Percentiles rank a stretch among this genome's conserved stretches.
phyloP scores from a whole-genome alignment of 2,797 vertebrate species.

The Petrocephalus schoutedeni region DNA sequence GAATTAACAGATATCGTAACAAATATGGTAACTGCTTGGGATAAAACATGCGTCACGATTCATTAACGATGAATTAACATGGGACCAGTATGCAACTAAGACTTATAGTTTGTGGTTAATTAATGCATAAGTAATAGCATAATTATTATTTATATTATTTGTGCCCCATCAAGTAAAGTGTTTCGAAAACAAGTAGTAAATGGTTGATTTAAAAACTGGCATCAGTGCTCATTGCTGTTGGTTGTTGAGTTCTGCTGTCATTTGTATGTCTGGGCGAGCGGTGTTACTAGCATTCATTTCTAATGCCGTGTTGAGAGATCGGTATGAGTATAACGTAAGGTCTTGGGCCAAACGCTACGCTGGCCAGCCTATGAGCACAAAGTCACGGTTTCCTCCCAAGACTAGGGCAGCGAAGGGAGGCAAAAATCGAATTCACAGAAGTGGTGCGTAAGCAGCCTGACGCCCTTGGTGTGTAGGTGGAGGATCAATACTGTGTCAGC shows the following conservation, averaged over 20 bases:
- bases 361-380: background rate
- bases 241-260: background rate
- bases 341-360: background rate
- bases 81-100: background rate
- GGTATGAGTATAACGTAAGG: background rate
- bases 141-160: background rate
- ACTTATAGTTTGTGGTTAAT: background rate
- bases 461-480: slow-evolving; percentile 3
- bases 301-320: background rate
- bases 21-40: background rate
- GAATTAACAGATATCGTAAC: background rate
- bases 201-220: background rate
- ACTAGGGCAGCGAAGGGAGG: background rate
- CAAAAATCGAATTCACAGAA: background rate
- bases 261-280: background rate
- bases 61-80: background rate
- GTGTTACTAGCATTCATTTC: background rate
- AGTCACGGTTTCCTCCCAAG: background rate
- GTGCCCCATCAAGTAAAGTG: background rate
- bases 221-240: background rate
- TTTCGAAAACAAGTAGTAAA: background rate
- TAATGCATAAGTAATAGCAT: background rate
- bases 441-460: background rate
- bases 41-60: background rate
- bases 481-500: slow-evolving; percentile 13